Evolutionary conservation across 92 coral and sea anemone species (phyloP).

Genomic region (Phenganax stokvisi): DNA sequence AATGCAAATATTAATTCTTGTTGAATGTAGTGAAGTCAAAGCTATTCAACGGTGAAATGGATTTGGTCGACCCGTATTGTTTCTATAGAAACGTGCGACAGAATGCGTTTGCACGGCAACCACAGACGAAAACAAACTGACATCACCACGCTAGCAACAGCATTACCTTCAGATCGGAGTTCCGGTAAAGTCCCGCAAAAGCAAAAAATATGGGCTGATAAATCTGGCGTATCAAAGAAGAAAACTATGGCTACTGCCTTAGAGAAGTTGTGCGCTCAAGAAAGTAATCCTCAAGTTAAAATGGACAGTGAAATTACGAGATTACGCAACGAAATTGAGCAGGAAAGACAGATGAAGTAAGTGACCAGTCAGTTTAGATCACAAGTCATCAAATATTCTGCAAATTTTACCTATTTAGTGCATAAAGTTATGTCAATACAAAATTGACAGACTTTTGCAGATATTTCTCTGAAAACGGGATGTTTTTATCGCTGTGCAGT

Average conservation of each 20-base stretch:
- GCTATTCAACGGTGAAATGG: no score
- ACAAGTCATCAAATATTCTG: not conserved
- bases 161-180: not conserved
- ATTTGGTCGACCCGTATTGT: constrained; percentile 36
- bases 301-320: constrained; percentile 88
- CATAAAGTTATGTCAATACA: not conserved
- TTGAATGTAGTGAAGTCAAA: no score
- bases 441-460: not conserved
- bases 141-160: constrained; percentile 38
- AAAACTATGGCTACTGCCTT: constrained; percentile 47
- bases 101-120: constrained; percentile 63
- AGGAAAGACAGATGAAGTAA: constrained; percentile 97
- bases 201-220: constrained; percentile 44
- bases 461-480: not conserved
- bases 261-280: constrained; percentile 9
- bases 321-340: constrained; percentile 88
- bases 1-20: no score
- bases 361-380: constrained; percentile 6
- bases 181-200: constrained; percentile 11
- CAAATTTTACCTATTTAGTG: not conserved
- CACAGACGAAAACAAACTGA: constrained; percentile 40
- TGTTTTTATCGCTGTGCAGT: not conserved
- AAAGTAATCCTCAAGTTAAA: constrained; percentile 67
- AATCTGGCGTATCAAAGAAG: constrained; percentile 32
- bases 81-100: constrained; percentile 76